Conservation (phyloP, 2,113 vertebrate species). For the Dasypus novemcinctus region DNA sequence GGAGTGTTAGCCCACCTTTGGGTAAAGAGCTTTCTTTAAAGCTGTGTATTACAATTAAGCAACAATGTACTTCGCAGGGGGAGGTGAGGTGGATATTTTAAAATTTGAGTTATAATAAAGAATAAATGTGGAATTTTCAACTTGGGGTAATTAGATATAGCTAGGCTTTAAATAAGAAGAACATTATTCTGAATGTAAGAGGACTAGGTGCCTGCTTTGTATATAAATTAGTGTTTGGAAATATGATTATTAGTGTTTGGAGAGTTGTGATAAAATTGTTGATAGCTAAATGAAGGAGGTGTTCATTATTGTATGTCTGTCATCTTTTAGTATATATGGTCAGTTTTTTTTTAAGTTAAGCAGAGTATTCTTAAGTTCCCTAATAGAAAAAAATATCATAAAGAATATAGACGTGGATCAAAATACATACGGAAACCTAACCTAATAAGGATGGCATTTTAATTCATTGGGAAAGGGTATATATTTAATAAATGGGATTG, state of each 20-base stretch:
- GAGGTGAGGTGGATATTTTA: neutral
- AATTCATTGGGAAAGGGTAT: neutral
- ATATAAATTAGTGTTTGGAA: neutral
- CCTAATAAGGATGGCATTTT: neutral
- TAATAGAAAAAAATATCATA: neutral
- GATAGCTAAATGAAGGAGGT: neutral
- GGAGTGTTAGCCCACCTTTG: too few relatives aligned
- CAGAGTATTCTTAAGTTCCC: neutral
- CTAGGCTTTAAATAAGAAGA: neutral
- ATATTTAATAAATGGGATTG: neutral
- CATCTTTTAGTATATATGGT: neutral
- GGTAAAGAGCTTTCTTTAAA: neutral
- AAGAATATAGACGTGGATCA: neutral
- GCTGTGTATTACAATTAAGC: too few relatives aligned
- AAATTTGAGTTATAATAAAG: neutral
- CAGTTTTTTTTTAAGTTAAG: neutral
- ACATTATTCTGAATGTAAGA: neutral
- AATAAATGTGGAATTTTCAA: neutral
- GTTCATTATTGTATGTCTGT: neutral
- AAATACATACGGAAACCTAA: neutral
- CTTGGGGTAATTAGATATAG: neutral
- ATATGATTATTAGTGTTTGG: neutral
- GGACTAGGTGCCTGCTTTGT: neutral
- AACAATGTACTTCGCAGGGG: neutral
- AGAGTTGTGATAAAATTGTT: neutral